Evolutionary conservation across 2,888 invertebrate species (phyloP).

Genomic region (Caenorhabditis wallacei): DNA sequence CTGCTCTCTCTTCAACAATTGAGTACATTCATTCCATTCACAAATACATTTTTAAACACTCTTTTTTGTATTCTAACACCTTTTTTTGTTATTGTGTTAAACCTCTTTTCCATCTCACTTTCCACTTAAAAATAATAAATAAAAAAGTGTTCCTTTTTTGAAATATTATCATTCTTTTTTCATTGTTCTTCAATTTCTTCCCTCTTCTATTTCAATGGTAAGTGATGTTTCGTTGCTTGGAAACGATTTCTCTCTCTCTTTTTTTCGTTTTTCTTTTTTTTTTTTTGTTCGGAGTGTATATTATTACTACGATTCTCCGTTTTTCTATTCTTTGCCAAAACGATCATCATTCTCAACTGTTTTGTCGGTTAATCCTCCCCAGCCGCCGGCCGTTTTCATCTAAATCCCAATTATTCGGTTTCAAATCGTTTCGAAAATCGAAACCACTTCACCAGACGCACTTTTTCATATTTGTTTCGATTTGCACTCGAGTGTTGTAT

Average conservation of each 20-base stretch:
- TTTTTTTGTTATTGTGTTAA: conserved; percentile 18
- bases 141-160: conserved; percentile 36
- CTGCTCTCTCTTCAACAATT: too few species aligned
- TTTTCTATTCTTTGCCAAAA: conserved; percentile 37
- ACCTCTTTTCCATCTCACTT: neutral
- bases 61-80: neutral
- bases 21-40: too few species aligned
- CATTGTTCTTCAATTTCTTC: too few species aligned
- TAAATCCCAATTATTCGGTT: conserved; percentile 43
- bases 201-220: conserved; percentile 33
- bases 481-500: conserved; percentile 40
- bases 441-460: conserved; percentile 43
- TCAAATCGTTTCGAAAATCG: conserved; percentile 35
- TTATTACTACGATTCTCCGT: conserved; percentile 25
- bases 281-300: conserved; percentile 28
- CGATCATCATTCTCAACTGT: conserved; percentile 8
- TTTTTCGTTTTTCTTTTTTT: conserved; percentile 4
- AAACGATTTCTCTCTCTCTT: conserved; percentile 6
- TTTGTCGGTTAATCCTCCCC: conserved; percentile 54
- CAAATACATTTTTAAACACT: neutral
- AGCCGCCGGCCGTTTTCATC: neutral
- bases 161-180: neutral
- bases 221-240: conserved; percentile 42
- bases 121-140: conserved; percentile 19
- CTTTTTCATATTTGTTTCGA: conserved; percentile 12